Conservation (phyloP, 2,113 vertebrate species). For the Nothocercus nigrocapillus region DNA sequence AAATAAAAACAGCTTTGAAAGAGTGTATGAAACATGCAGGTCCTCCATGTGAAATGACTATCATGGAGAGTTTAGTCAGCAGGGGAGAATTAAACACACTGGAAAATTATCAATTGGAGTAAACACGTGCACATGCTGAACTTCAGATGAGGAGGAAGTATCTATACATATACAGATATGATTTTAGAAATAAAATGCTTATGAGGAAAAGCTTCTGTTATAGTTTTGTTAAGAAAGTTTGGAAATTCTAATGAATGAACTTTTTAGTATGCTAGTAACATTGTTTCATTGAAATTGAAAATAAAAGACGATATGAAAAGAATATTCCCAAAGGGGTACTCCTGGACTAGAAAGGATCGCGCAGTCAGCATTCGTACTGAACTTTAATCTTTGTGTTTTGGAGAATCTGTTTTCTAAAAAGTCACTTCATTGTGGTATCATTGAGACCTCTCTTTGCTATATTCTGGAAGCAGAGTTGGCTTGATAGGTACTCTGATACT, state of each 20-base stretch:
- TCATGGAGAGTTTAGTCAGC: not conserved
- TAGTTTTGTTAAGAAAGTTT: not conserved
- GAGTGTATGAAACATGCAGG: not conserved
- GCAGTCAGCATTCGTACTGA: rapidly evolving
- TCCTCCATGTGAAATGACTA: slow-evolving; percentile 15
- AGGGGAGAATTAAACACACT: not conserved
- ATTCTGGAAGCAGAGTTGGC: not conserved
- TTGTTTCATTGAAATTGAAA: slow-evolving; percentile 8
- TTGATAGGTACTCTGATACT: not conserved
- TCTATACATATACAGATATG: not conserved
- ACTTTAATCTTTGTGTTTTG: not conserved
- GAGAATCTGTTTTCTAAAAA: not conserved
- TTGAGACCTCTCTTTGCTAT: not conserved
- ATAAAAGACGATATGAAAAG: not conserved
- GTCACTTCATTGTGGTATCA: not conserved
- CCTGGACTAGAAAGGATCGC: not conserved
- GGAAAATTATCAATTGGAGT: not conserved
- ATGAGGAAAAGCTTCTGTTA: rapidly evolving
- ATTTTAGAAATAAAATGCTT: not conserved
- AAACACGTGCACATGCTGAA: not conserved
- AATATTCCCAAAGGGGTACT: not conserved
- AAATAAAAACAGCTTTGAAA: not conserved
- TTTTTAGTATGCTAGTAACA: not conserved
- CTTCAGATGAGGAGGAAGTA: not conserved
- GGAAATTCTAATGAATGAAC: not conserved